phyloP scores from a whole-genome alignment of 2,113 vertebrate species.

The Onychostruthus taczanowskii region DNA sequence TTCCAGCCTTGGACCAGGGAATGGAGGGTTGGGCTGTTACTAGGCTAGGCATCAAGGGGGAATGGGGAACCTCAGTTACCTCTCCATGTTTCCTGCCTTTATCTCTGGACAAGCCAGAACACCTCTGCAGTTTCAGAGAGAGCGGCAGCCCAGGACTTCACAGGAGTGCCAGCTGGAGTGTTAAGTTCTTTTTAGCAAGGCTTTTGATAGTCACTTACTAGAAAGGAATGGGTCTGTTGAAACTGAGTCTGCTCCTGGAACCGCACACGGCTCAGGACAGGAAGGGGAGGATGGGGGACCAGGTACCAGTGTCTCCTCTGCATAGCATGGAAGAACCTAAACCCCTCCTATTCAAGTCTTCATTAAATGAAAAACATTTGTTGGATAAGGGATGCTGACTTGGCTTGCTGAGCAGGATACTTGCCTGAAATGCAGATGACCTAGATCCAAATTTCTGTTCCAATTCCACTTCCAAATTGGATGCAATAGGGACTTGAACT shows the following conservation, averaged over 20 bases:
- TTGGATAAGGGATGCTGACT: not conserved
- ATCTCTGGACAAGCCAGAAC: not conserved
- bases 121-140: not conserved
- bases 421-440: conserved; percentile 26
- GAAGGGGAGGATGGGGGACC: not conserved
- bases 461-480: not conserved
- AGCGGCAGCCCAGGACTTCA: not conserved
- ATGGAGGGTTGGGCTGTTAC: not conserved
- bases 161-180: not conserved
- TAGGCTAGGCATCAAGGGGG: not conserved
- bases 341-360: not conserved
- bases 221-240: not conserved
- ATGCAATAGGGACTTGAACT: conserved; percentile 1
- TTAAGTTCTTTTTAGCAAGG: not conserved
- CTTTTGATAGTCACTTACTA: not conserved
- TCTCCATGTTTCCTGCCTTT: not conserved
- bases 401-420: not conserved
- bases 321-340: not conserved
- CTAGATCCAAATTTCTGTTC: conserved; percentile 1
- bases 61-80: not conserved
- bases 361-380: not conserved
- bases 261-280: not conserved
- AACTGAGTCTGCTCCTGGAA: not conserved
- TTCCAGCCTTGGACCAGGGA: not conserved
- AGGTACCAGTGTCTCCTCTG: not conserved